These are phyloP conservation scores for Globodera rostochiensis DNA, from an alignment of 1,140 invertebrate genomes.

Conservation along the genomic window DNA sequence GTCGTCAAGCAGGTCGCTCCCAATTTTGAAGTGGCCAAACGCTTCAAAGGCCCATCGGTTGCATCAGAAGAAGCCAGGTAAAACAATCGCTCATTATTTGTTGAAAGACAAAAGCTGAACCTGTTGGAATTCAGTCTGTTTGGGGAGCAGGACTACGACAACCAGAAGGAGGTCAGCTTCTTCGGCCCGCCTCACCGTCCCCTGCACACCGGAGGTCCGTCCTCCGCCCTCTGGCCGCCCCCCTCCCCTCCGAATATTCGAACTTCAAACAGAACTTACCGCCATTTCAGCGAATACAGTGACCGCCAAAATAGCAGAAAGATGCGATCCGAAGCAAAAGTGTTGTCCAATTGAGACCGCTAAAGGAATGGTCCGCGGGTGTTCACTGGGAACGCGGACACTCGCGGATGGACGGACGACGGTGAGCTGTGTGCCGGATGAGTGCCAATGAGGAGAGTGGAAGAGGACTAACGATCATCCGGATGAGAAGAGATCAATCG, in stretches of 20 bases:
- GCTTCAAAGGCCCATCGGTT: constrained; percentile 31
- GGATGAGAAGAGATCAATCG: neutral
- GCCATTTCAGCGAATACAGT: too few species aligned
- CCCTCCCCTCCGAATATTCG: too few species aligned
- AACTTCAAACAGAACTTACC: too few species aligned
- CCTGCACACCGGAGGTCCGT: constrained; percentile 1
- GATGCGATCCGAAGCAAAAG: constrained; percentile 33
- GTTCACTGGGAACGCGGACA: constrained; percentile 43
- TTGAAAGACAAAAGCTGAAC: neutral
- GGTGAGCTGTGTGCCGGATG: constrained; percentile 48
- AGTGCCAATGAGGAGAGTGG: constrained; percentile 27
- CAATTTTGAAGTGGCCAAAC: constrained; percentile 38
- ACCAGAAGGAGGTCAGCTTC: constrained; percentile 47
- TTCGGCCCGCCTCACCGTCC: constrained; percentile 41
- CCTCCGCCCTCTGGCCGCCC: neutral
- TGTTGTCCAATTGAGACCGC: constrained; percentile 38
- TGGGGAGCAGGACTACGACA: constrained; percentile 48
- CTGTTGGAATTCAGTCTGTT: constrained; percentile 32
- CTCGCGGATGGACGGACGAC: constrained; percentile 30
- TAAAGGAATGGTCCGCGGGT: constrained; percentile 41
- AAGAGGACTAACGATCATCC: neutral
- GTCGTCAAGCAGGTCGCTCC: constrained; percentile 34
- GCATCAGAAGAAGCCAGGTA: constrained; percentile 32
- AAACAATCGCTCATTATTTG: neutral
- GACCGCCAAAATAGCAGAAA: neutral